phyloP scores from a whole-genome alignment of 1,140 invertebrate genomes.

The Paralvinella palmiformis region DNA sequence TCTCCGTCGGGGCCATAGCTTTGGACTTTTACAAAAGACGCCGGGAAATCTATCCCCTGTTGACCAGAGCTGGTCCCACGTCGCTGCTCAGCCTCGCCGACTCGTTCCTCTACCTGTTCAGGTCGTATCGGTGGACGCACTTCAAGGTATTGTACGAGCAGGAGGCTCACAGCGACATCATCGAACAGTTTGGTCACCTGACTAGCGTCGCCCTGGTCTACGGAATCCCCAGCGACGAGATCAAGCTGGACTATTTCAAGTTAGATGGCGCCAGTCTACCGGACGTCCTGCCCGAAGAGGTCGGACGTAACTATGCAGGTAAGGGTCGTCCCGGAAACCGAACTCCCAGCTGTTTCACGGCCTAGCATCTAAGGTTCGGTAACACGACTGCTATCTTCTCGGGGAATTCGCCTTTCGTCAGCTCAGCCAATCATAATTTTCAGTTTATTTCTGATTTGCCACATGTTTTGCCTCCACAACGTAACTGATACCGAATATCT shows the following conservation, averaged over 20 bases:
- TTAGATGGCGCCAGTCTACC: conserved; percentile 59
- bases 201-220: conserved; percentile 25
- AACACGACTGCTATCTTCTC: too few relatives aligned
- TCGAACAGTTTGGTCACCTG: conserved; percentile 54
- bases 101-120: conserved; percentile 62
- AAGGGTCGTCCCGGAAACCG: background rate
- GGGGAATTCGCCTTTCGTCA: too few relatives aligned
- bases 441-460: too few relatives aligned
- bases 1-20: conserved; percentile 78
- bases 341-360: too few relatives aligned
- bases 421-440: too few relatives aligned
- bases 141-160: conserved; percentile 66
- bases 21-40: conserved; percentile 60
- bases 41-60: conserved; percentile 58
- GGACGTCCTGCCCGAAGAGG: background rate
- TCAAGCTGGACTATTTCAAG: conserved; percentile 37
- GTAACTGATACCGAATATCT: too few relatives aligned
- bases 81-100: conserved; percentile 66
- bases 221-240: background rate
- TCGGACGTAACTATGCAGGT: conserved; percentile 13
- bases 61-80: conserved; percentile 78
- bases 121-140: conserved; percentile 61
- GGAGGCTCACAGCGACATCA: conserved; percentile 39
- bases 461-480: too few relatives aligned
- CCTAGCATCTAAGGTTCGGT: too few relatives aligned